Evolutionary conservation across 1,140 invertebrate genomes (phyloP), one percentile per base, ranked within the genome.

Genomic region (Bombus pascuorum): DNA sequence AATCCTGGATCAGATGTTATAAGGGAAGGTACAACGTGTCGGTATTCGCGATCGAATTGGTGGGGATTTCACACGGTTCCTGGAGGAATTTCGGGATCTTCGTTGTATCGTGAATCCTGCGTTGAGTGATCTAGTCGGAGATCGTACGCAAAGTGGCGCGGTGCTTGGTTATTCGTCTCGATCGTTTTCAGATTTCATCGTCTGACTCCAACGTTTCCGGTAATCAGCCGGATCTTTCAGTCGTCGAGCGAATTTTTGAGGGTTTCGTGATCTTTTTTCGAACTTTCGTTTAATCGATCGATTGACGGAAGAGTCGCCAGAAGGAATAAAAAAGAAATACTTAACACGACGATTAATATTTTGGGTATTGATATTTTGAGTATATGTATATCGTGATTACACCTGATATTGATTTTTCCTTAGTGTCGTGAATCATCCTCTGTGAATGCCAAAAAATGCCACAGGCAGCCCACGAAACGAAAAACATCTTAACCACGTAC

Each of bases 401-500:
- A 74, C 28, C 34, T 76, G 74, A 59, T 25, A 28, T 39, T 42
- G 25, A 34, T 37, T 66, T 84, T 25, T 53, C 22, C 34, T 9
- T 37, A 85, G 86, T 74, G 86, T 15, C 39, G 85, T 83, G 57
- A 65, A 62, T 22, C 4, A 39, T 42, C 1, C 6, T 37, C 28
- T 25, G 62, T 66, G 78, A 72, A 82, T 18, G 65, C 28, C 32
- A 74, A 70, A 93, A 91, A 77, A 93, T 94, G 89, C 91, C 93
- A 44, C 84, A 89, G 53, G 78, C 90, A 79, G 89, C 83, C n/a
- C 88, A 92, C 86, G 95, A 96, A 83, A 95, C 95, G 25, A 91
- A 92, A 73, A 95, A 95, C 81, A 91, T 96, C 78, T 83, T 95
- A 62, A 95, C 94, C n/a, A 96, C 95, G 8, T 96, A 96, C 82